phyloP scores from a whole-genome alignment of 2,797 vertebrate species.

The Tenualosa ilisha region DNA sequence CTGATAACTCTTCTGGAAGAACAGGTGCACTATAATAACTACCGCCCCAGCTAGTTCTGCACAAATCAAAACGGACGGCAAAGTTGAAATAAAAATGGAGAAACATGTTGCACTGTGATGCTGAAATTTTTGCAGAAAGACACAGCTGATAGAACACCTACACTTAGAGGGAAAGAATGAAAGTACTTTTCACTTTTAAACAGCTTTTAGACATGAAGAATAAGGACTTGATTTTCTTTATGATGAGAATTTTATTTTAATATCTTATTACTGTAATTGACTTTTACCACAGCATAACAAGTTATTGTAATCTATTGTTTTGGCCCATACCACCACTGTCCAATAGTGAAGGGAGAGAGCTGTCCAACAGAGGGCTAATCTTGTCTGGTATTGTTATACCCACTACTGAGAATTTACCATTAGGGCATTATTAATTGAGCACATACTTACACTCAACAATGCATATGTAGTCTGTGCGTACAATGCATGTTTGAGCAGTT shows the following conservation, averaged over 20 bases:
- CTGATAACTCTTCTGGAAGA: background rate
- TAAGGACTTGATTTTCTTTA: background rate
- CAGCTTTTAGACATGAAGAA: background rate
- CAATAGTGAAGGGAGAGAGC: background rate
- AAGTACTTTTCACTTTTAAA: background rate
- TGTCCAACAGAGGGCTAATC: background rate
- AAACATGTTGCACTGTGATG: conserved; percentile 22
- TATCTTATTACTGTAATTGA: background rate
- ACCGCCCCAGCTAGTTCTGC: background rate
- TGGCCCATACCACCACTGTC: background rate
- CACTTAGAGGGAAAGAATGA: background rate
- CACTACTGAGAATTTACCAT: background rate
- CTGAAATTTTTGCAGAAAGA: background rate
- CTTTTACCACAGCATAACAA: background rate
- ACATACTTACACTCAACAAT: background rate
- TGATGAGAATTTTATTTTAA: background rate
- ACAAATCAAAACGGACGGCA: background rate
- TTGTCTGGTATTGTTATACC: background rate
- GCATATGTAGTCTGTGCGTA: too few relatives aligned
- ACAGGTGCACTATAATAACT: conserved; percentile 13
- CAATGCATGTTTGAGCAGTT: too few relatives aligned
- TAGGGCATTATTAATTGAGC: background rate
- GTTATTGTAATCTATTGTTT: background rate
- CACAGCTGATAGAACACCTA: conserved; percentile 7
- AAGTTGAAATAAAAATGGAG: background rate